Conservation (phyloP, 2,797 vertebrate species). For the Phalloptychus januarius region DNA sequence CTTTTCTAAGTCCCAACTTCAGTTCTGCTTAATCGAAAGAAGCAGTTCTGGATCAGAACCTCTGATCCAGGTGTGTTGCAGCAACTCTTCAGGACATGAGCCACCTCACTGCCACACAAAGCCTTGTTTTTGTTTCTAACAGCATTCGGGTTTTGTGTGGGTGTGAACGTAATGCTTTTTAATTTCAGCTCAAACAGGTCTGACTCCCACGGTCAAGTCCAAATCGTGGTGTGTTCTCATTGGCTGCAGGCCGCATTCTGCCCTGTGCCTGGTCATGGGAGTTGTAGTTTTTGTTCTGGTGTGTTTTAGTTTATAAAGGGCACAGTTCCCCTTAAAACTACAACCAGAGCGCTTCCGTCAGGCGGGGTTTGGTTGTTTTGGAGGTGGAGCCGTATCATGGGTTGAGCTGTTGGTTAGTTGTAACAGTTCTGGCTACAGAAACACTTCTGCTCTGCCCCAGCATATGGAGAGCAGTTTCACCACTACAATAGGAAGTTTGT, state of each 20-base stretch:
- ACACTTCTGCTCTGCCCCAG: conserved; percentile 7
- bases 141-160: neutral
- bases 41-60: neutral
- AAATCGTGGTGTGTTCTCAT: conserved; percentile 77
- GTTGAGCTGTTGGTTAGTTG: neutral
- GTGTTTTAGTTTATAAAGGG: accelerated
- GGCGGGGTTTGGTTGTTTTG: conserved; percentile 51
- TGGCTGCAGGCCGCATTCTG: conserved; percentile 49
- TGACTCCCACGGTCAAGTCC: conserved; percentile 11
- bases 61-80: neutral
- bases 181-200: neutral
- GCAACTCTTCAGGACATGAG: neutral
- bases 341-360: conserved; percentile 15
- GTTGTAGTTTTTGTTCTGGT: conserved; percentile 60
- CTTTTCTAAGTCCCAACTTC: neutral
- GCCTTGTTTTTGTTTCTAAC: neutral
- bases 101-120: neutral
- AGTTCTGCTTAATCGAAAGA: neutral
- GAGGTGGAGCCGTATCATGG: conserved; percentile 44
- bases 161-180: neutral
- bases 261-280: conserved; percentile 10
- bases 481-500: neutral
- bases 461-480: neutral
- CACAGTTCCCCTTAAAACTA: conserved; percentile 46
- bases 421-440: conserved; percentile 48